These are phyloP conservation scores for Perdita meconis DNA, from an alignment of 2,888 invertebrate species.

Conservation along the genomic window DNA sequence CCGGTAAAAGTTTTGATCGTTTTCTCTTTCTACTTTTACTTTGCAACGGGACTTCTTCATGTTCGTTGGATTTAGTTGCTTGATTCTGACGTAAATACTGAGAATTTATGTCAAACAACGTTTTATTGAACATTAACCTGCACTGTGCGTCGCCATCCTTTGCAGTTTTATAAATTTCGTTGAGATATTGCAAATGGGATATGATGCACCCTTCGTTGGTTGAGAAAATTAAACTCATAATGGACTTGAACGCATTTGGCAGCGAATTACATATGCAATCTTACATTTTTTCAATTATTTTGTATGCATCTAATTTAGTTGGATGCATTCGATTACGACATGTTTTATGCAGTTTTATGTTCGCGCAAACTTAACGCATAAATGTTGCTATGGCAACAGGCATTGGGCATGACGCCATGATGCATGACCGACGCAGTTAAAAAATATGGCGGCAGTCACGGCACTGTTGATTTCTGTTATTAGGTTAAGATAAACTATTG, in stretches of 20 bases:
- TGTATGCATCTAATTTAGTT: neutral
- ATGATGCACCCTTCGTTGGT: conserved; percentile 84
- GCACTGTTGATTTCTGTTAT: neutral
- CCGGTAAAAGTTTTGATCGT: conserved; percentile 63
- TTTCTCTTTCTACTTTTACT: conserved; percentile 79
- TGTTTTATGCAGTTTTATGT: neutral
- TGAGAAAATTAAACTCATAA: conserved; percentile 84
- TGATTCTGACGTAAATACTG: conserved; percentile 83
- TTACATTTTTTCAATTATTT: conserved; percentile 23
- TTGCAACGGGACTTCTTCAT: conserved; percentile 65
- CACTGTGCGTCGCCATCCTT: conserved; percentile 63
- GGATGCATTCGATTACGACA: neutral
- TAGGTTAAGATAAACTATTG: conserved; percentile 24
- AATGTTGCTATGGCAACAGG: conserved; percentile 26
- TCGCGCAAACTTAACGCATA: neutral
- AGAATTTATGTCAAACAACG: conserved; percentile 84
- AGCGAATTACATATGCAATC: neutral
- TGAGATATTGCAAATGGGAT: conserved; percentile 85
- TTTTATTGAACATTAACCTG: conserved; percentile 79
- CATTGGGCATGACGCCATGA: too few species aligned
- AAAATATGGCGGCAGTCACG: conserved; percentile 24
- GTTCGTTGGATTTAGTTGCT: conserved; percentile 44
- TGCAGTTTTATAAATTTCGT: conserved; percentile 83
- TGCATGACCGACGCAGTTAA: neutral
- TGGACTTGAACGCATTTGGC: conserved; percentile 8